Base-by-base conservation (phyloP, 2,888 invertebrate genomes). In the Ametastegia equiseti region DNA sequence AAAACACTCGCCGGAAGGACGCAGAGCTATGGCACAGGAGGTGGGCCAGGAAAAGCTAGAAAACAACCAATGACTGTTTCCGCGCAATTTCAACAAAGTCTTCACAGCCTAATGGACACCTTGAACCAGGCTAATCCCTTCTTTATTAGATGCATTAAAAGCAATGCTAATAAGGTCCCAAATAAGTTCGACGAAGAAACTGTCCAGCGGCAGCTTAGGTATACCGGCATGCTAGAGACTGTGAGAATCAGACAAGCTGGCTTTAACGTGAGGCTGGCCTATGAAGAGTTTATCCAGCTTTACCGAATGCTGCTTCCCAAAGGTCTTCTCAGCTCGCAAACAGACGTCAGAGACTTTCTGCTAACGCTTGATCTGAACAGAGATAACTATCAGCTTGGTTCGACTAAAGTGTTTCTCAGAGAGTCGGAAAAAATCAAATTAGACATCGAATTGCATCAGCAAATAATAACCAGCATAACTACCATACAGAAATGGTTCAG, bases 191-290 rank as follows among this genome's bases (percentile, higher is more conserved):
- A 98, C 91, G 97, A 98, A 88, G 97, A 97, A 83, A 97, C 98
- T 0, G 98, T 98, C 9, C 96, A 98, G 88, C 93, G 98, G 77
- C 96, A 97, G 90, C 93, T 99, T 82, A 94, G 98, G 11, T 99
- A 99, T 92, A 98, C 98, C 0, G 99, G 99, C 83, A 99, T 98
- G 98, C 90, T 99, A 88, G 98, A 98, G 90, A 99, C 98, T 0
- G 98, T 98, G 15, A 93, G 98, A 86, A 98, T 99, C 84, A 93
- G 98, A 75, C 97, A 98, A 90, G 98, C 98, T 1, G 98, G 98
- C 1, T 99, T 98, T 93, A 98, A 98, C 92, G 98, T 98, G 83
- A 94, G 98, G 47, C 94, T 98, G 47, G 96, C 97, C 0, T 98
- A 98, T 92, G 97, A 98, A 90, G 98, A 98, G 92, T 99, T 99